Base-by-base conservation (phyloP, 2,888 invertebrate genomes). In the Tridacna crocea region DNA sequence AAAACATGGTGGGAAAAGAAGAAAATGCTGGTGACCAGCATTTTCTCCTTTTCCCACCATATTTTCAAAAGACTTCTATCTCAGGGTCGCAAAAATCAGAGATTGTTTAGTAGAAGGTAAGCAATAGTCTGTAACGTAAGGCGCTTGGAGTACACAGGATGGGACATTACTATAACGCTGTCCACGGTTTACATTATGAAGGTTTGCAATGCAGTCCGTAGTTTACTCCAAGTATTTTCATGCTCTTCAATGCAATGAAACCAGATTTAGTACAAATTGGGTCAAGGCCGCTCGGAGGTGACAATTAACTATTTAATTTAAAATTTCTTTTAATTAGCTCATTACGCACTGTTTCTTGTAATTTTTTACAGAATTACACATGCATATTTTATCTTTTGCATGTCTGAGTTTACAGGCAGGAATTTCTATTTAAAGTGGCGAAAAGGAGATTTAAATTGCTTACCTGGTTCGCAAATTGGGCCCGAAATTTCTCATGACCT, bases 221-320 rank as follows among this genome's bases (percentile, higher is more conserved):
- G 60, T 74, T 74, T 61, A 19, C 17, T n/a, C 2, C 12, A 70
- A 51, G 13, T 19, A 51, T n/a, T 55, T 48, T 65, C 55, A 58
- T 77, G 73, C 82, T 82, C 82, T 82, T 55, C 74, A 79, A 22
- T 79, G 70, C 61, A 61, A 58, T 66, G 79, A 82, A 82, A 82
- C 76, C 79, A 73, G 47, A 76, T 66, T 75, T 66, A 82, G 79
- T 82, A 58, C 46, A 76, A 78, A 75, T 46, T 80, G 74, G 84
- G 84, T 85, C 84, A 85, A 85, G 84, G 84, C 84, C 82, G 72
- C 70, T 24, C 82, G 72, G 84, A 85, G 84, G 84, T 85, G 84
- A 85, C 78, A 82, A 74, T 80, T 79, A 75, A 68, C 72, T 73
- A 58, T 80, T 66, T 66, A 73, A 77, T 75, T 82, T 72, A 75